phyloP scores from a whole-genome alignment of 2,888 invertebrate species.

The Rhabditophanes sp. region DNA sequence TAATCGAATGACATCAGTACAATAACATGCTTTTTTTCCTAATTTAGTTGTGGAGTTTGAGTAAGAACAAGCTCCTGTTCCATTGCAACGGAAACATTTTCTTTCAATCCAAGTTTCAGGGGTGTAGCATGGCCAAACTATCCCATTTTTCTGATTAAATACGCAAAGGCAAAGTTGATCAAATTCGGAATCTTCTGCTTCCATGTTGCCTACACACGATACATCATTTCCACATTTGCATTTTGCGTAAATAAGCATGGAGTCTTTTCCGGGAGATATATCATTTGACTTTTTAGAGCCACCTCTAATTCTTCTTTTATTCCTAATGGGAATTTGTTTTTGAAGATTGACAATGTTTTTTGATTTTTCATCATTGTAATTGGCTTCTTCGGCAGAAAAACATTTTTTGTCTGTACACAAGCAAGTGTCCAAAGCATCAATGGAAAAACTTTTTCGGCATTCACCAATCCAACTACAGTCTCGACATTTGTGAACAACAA shows the following conservation, averaged over 20 bases:
- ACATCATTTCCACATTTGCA: too few species aligned
- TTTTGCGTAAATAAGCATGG: slow-evolving; percentile 32
- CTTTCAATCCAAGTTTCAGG: slow-evolving; percentile 25
- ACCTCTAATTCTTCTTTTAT: slow-evolving; percentile 1
- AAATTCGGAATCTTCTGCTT: slow-evolving; percentile 15
- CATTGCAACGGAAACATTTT: slow-evolving; percentile 27
- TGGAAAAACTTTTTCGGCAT: neutral
- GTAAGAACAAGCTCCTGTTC: slow-evolving; percentile 32
- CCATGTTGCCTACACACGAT: too few species aligned
- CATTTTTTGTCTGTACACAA: slow-evolving; percentile 3
- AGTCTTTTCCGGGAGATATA: too few species aligned
- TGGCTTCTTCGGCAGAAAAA: slow-evolving; percentile 2
- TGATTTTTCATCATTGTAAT: neutral
- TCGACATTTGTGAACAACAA: slow-evolving; percentile 4
- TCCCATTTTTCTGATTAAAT: slow-evolving; percentile 37
- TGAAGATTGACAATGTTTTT: neutral
- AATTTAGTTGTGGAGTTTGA: too few species aligned
- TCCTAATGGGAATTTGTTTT: neutral
- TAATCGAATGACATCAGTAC: slow-evolving; percentile 20
- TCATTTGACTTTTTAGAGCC: too few species aligned
- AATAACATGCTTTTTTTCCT: slow-evolving; percentile 35
- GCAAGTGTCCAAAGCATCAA: neutral
- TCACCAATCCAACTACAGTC: slow-evolving; percentile 6
- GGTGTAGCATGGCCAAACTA: slow-evolving; percentile 32
- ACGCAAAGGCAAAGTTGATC: slow-evolving; percentile 31